Conservation (phyloP, 2,113 vertebrate genomes). For the Silurus meridionalis region DNA sequence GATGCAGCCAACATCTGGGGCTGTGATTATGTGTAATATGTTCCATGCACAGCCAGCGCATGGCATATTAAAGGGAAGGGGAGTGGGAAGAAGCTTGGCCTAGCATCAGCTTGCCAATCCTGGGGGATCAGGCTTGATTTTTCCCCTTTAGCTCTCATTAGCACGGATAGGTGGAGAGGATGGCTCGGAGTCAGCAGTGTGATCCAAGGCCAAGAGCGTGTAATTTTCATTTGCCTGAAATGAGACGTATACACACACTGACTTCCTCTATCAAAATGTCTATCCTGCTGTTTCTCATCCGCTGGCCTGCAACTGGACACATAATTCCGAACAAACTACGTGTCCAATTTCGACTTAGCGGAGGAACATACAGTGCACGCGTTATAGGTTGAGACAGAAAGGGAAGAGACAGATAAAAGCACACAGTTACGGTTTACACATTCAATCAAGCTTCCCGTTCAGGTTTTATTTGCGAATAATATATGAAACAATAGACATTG, state of each 20-base stretch:
- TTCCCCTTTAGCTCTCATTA: slow-evolving; percentile 36
- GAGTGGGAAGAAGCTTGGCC: slow-evolving; percentile 30
- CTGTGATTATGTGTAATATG: slow-evolving; percentile 61
- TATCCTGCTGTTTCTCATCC: slow-evolving; percentile 27
- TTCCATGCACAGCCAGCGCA: slow-evolving; percentile 49
- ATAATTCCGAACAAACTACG: background rate
- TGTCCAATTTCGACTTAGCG: background rate
- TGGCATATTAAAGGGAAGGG: slow-evolving; percentile 17
- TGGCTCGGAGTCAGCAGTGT: slow-evolving; percentile 43
- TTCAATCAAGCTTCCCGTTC: background rate
- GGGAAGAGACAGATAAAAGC: background rate
- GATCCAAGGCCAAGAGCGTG: slow-evolving; percentile 46
- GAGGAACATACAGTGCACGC: background rate
- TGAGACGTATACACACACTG: slow-evolving; percentile 58
- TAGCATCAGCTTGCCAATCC: slow-evolving; percentile 40
- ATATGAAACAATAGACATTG: background rate
- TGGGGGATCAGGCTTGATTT: slow-evolving; percentile 46
- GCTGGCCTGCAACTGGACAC: slow-evolving; percentile 23
- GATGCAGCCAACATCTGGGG: slow-evolving; percentile 60
- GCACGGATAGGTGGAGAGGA: slow-evolving; percentile 28
- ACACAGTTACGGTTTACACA: background rate
- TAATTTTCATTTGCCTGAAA: slow-evolving; percentile 50
- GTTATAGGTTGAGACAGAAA: background rate
- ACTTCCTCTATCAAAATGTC: slow-evolving; percentile 52
- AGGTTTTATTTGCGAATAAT: background rate